Evolutionary conservation across 2,888 invertebrate species (phyloP).

Genomic region (Atrina japonica): DNA sequence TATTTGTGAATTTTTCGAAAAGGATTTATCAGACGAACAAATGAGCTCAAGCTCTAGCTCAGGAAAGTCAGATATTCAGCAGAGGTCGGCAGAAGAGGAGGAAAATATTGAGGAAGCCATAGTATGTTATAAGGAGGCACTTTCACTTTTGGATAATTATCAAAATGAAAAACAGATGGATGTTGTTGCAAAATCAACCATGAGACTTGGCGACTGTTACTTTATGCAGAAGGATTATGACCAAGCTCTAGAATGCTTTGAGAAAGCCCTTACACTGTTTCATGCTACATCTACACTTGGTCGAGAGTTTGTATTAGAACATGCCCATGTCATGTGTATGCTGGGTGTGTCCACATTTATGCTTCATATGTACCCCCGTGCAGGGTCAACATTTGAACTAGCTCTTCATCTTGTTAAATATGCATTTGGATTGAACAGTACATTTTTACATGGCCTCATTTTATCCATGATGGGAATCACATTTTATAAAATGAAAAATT

Average conservation of each 20-base stretch:
- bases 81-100: conserved; percentile 59
- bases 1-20: conserved; percentile 74
- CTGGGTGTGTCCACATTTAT: conserved; percentile 78
- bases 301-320: conserved; percentile 70
- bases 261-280: conserved; percentile 75
- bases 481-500: conserved; percentile 76
- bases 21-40: conserved; percentile 66
- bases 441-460: conserved; percentile 75
- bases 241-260: conserved; percentile 75
- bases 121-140: conserved; percentile 74
- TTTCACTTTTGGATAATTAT: conserved; percentile 69
- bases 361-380: conserved; percentile 76
- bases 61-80: conserved; percentile 55
- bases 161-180: conserved; percentile 65
- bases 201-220: conserved; percentile 77
- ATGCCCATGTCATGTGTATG: conserved; percentile 79
- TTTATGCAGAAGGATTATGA: conserved; percentile 77
- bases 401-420: conserved; percentile 77
- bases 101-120: conserved; percentile 75
- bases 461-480: conserved; percentile 77
- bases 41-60: conserved; percentile 58
- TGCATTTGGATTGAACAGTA: conserved; percentile 64
- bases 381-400: conserved; percentile 78
- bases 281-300: conserved; percentile 67
- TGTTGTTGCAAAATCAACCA: conserved; percentile 71